A percentile compares a stretch with the other conserved stretches of the same genome.
Conservation (phyloP, 2,113 vertebrate genomes). For the Strix uralensis region DNA sequence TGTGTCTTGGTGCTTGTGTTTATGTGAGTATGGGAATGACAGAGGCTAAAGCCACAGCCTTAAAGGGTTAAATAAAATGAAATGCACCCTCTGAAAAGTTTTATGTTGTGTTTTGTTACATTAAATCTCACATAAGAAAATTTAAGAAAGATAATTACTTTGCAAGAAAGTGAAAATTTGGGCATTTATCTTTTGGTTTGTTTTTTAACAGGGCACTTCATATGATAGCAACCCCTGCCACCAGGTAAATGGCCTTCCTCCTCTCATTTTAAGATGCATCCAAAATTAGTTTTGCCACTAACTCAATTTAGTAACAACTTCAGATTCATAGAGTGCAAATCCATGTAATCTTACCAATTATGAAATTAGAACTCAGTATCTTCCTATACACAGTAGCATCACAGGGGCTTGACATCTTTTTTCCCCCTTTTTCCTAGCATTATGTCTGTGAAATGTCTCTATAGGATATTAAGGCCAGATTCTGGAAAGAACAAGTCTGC, state of each 20-base stretch:
- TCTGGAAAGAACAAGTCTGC: background rate
- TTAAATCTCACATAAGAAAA: background rate
- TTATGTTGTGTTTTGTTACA: background rate
- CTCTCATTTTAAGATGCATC: background rate
- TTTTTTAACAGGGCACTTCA: constrained; percentile 22
- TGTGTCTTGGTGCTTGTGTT: background rate
- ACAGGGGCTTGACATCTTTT: background rate
- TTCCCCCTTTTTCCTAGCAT: background rate
- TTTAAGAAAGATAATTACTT: background rate
- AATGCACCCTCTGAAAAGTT: background rate
- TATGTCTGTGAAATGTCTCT: background rate
- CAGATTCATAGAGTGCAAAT: background rate
- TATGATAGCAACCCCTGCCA: constrained; percentile 64
- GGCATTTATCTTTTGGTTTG: background rate
- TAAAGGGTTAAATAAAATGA: background rate
- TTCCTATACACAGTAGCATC: background rate
- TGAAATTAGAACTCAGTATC: background rate
- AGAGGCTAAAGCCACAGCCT: background rate
- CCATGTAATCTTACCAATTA: background rate
- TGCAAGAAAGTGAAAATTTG: background rate
- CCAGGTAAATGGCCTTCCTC: constrained; percentile 37
- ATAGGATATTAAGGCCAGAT: background rate
- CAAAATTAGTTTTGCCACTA: background rate
- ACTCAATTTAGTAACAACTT: background rate
- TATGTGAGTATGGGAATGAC: background rate